Percentiles rank a stretch among this genome's conserved stretches.
Evolutionary conservation across 2,888 invertebrate species (phyloP).

Genomic region (Parapristionchus giblindavisi): DNA sequence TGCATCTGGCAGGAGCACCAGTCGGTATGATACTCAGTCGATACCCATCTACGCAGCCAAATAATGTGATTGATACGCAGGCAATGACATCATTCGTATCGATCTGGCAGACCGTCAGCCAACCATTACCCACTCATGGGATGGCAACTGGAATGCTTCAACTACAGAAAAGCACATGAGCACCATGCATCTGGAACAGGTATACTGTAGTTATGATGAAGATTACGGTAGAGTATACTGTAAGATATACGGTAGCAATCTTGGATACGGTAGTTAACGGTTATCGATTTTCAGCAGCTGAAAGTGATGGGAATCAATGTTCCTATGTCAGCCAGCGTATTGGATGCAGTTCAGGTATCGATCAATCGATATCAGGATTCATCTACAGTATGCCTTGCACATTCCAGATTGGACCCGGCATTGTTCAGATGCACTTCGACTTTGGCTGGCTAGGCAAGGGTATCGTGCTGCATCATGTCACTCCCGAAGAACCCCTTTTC

Average conservation of each 20-base stretch:
- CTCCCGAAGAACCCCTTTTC: conserved; percentile 81
- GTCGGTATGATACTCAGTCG: conserved; percentile 7
- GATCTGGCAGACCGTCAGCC: conserved; percentile 52
- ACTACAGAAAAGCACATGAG: conserved; percentile 77
- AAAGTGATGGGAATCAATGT: conserved; percentile 46
- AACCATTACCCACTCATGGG: conserved; percentile 75
- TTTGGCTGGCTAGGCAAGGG: conserved; percentile 74
- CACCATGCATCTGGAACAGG: conserved; percentile 76
- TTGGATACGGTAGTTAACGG: no score
- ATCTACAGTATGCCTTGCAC: neutral
- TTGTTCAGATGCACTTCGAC: conserved; percentile 79
- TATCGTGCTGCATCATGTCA: conserved; percentile 81
- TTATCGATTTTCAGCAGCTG: conserved; percentile 7
- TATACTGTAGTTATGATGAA: neutral
- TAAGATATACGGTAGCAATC: no score
- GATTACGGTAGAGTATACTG: no score
- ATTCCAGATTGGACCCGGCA: conserved; percentile 79
- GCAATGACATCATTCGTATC: conserved; percentile 54
- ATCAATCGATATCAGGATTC: neutral
- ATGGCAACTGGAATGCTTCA: conserved; percentile 75
- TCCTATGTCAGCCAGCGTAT: conserved; percentile 53
- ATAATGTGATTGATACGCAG: conserved; percentile 17
- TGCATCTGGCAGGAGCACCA: conserved; percentile 75
- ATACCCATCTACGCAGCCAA: neutral
- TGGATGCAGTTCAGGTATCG: conserved; percentile 59